These are phyloP conservation scores for Psix sp. DNA, from an alignment of 1,140 invertebrate genomes.

Conservation along the genomic window DNA sequence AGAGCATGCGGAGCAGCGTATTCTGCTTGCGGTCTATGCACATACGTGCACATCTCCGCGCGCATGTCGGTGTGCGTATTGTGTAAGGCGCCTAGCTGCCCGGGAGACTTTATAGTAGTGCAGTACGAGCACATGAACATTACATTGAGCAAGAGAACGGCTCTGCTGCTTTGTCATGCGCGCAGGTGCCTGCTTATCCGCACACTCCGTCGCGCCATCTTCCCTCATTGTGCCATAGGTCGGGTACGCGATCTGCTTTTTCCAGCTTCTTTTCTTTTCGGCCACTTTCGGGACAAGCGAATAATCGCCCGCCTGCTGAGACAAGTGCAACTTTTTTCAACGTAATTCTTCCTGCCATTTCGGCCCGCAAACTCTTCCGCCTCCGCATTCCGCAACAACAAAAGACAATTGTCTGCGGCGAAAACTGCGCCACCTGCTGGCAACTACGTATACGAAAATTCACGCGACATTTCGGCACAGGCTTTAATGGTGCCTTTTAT, in stretches of 20 bases:
- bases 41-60: slow-evolving; percentile 40
- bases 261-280: slow-evolving; percentile 3
- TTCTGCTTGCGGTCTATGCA: slow-evolving; percentile 45
- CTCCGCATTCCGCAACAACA: no score
- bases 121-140: slow-evolving; percentile 55
- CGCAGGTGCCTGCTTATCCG: slow-evolving; percentile 44
- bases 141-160: slow-evolving; percentile 59
- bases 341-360: not conserved
- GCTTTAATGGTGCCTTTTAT: no score
- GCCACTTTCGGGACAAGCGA: not conserved
- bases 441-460: no score
- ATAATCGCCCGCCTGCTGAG: not conserved
- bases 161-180: slow-evolving; percentile 62
- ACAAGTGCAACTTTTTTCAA: not conserved
- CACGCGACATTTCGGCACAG: no score
- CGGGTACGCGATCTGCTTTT: slow-evolving; percentile 34
- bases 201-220: slow-evolving; percentile 37
- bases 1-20: slow-evolving; percentile 48
- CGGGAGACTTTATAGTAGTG: slow-evolving; percentile 56
- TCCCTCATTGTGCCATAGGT: slow-evolving; percentile 52
- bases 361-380: no score
- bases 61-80: slow-evolving; percentile 45
- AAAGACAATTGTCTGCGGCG: no score
- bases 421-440: no score
- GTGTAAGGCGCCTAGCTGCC: slow-evolving; percentile 58